These are phyloP conservation scores for Cotesia chilonis DNA, from an alignment of 1,140 invertebrate species.

Conservation along the genomic window DNA sequence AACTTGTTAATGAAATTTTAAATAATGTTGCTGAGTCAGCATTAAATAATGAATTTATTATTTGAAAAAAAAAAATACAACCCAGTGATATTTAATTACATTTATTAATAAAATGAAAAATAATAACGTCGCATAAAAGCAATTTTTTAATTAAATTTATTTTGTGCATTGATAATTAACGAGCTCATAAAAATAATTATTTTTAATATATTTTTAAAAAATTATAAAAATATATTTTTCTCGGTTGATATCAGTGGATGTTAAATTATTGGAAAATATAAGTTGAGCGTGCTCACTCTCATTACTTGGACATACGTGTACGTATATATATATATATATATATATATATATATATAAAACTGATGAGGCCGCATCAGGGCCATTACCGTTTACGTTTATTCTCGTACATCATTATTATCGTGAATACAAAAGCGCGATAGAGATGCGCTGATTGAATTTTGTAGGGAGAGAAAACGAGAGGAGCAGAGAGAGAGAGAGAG, in stretches of 20 bases:
- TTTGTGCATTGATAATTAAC: too few relatives aligned
- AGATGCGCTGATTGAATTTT: background rate
- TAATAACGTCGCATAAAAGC: too few relatives aligned
- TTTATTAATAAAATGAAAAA: too few relatives aligned
- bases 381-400: slow-evolving; percentile 11
- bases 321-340: too few relatives aligned
- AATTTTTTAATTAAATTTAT: too few relatives aligned
- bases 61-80: background rate
- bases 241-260: slow-evolving; percentile 10
- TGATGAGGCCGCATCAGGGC: slow-evolving; percentile 15
- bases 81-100: too few relatives aligned
- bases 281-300: slow-evolving; percentile 16
- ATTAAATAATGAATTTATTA: background rate
- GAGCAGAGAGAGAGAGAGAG: background rate
- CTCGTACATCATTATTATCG: slow-evolving; percentile 38
- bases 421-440: slow-evolving; percentile 31
- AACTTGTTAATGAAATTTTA: slow-evolving; percentile 26
- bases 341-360: background rate
- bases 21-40: background rate
- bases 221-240: background rate
- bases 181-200: too few relatives aligned
- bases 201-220: background rate
- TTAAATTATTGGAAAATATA: slow-evolving; percentile 33
- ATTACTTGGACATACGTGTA: background rate
- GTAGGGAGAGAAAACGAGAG: background rate